Base-by-base conservation (phyloP, 1,140 invertebrate genomes). In the Tigriopus japonicus region DNA sequence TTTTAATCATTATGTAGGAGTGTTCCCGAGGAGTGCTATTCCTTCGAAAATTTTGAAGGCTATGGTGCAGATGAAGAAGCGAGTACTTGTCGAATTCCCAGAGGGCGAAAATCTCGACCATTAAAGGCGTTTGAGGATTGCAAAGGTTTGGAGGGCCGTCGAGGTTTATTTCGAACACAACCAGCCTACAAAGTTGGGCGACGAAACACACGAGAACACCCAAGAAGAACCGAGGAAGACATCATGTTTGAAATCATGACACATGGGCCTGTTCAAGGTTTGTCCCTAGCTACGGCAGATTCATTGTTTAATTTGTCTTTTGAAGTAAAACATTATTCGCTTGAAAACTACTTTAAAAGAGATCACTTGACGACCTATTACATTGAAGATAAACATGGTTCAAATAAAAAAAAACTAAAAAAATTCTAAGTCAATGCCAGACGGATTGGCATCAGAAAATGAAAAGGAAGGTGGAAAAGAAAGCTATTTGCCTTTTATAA, bases 221-320 rank as follows among this genome's bases (percentile, higher is more conserved):
- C 64, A 45, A 54, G 62, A 19, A 63, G 65, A 67, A 68, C 75
- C 67, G 76, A 78, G 64, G 77, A 79, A 12, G 87, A 90, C 68
- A 94, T 96, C 62, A 91, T 88, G 86, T 79, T 83, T 63, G 90
- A 95, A 69, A 92, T 95, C 52, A 75, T 82, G 69, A 80, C 79
- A 19, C 91, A 87, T 51, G 92, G 92, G 61, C 90, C 91, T n/a
- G 87, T 94, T 0, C 91, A 94, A 81, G 86, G 86, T 89, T n/a
- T n/a, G n/a, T n/a, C n/a, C n/a, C n/a, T n/a, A n/a, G n/a, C n/a
- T n/a, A n/a, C n/a, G n/a, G n/a, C n/a, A n/a, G n/a, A n/a, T n/a
- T n/a, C n/a, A n/a, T n/a, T n/a, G n/a, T n/a, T n/a, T n/a, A n/a
- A n/a, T n/a, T n/a, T n/a, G n/a, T n/a, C n/a, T n/a, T n/a, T n/a